Evolutionary conservation across 1,140 invertebrate species (phyloP), one percentile per base, ranked within the genome.

Genomic region (Zaprionus kolodkinae): DNA sequence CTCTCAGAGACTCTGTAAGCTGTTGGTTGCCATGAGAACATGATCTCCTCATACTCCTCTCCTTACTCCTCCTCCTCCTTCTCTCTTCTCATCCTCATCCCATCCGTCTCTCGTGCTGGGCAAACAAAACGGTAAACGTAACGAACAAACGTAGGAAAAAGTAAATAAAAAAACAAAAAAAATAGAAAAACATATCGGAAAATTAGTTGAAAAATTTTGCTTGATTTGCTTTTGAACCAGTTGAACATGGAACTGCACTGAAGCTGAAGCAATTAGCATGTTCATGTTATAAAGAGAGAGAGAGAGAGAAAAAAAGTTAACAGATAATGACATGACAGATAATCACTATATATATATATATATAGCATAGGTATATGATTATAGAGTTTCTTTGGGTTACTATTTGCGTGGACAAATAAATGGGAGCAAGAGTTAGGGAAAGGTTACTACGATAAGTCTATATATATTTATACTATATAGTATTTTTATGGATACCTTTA

Each of bases 201-300:
- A 50, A 50, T 50, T 50, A 50, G 45, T 50, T 50, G 45, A 50
- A 50, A 43, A 50, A 25, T 50, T 50, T 50, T 50, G 45, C 45
- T 50, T 50, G 45, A 21, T 50, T 50, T 50, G 45, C 21, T 50
- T 50, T 50, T 50, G 11, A 50, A 50, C 45, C 21, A 50, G 45
- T 50, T 50, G 17, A 12, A 25, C 40, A 15, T 50, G 15, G 17
- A 48, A 48, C 45, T 48, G 45, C 45, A 15, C 15, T 10, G 15
- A 2, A 15, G 45, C 45, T 11, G 15, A 2, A 27, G 38, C 61
- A 64, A 64, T 64, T 64, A 64, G 48, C 61, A 54, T 64, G 48
- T 52, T 48, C 61, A 25, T 64, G 61, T 17, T 25, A 63, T 38
- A 17, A 10, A 25, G 3, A 17, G 11, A 64, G 15, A 38, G n/a